Evolutionary conservation across 1,140 invertebrate genomes (phyloP).

Genomic region (Drosophila bocki): DNA sequence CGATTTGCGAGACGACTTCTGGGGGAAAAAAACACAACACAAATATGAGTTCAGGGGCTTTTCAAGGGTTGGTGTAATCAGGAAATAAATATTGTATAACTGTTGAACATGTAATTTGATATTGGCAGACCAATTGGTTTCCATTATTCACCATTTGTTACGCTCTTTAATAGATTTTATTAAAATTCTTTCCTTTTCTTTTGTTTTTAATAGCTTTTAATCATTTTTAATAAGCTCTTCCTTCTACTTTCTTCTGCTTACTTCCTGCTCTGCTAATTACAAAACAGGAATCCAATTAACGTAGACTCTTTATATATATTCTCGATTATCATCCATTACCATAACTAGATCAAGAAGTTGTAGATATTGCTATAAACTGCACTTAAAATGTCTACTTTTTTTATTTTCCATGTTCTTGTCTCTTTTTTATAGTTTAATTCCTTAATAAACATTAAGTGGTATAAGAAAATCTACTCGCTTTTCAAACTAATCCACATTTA

Average conservation of each 20-base stretch:
- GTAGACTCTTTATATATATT: slow-evolving; percentile 8
- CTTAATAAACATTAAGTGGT: slow-evolving; percentile 21
- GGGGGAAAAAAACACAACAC: slow-evolving; percentile 1
- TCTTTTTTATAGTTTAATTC: slow-evolving; percentile 6
- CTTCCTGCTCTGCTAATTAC: slow-evolving; percentile 28
- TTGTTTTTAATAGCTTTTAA: slow-evolving; percentile 1
- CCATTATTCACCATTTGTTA: neutral
- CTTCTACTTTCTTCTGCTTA: slow-evolving; percentile 18
- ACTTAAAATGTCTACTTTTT: slow-evolving; percentile 18
- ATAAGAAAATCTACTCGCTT: neutral
- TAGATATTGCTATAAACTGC: slow-evolving; percentile 8
- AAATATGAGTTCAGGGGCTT: slow-evolving; percentile 1
- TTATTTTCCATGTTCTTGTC: slow-evolving; percentile 10
- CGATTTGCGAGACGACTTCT: slow-evolving; percentile 7
- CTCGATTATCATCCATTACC: slow-evolving; percentile 28
- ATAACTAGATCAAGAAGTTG: slow-evolving; percentile 39
- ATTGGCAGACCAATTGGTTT: neutral
- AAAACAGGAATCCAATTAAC: slow-evolving; percentile 22
- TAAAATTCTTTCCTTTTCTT: neutral
- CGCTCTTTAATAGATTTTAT: neutral
- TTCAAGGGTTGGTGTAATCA: neutral
- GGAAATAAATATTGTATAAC: slow-evolving; percentile 6
- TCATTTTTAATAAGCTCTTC: slow-evolving; percentile 24
- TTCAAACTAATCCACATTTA: slow-evolving; percentile 60
- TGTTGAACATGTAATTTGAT: neutral